Percentiles rank a stretch among this genome's conserved stretches.
phyloP scores from a whole-genome alignment of 2,888 invertebrate genomes.

The Philopedon plagiatum region DNA sequence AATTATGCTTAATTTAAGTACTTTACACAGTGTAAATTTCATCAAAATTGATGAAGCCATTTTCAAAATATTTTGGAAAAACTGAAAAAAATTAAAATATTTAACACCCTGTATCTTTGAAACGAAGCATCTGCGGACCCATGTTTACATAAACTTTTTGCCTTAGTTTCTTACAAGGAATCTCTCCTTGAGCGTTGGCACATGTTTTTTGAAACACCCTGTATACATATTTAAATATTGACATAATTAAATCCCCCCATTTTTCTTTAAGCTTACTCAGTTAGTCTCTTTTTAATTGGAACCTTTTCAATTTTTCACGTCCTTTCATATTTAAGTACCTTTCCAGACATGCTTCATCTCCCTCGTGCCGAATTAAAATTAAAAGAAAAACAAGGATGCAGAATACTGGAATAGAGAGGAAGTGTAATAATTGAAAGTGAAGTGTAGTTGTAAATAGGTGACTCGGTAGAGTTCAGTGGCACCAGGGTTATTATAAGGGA shows the following conservation, averaged over 20 bases:
- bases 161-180: too few relatives aligned
- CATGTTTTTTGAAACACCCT: too few relatives aligned
- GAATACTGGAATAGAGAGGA: conserved; percentile 48
- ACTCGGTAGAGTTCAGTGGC: conserved; percentile 63
- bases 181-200: too few relatives aligned
- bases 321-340: not conserved
- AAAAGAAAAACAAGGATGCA: not conserved
- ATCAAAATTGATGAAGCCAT: too few relatives aligned
- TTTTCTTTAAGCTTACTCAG: not conserved
- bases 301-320: not conserved
- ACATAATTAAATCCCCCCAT: not conserved
- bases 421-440: conserved; percentile 59
- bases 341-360: not conserved
- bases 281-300: not conserved
- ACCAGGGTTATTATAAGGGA: conserved; percentile 62
- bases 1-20: too few relatives aligned
- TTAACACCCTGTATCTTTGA: too few relatives aligned
- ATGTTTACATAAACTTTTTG: too few relatives aligned
- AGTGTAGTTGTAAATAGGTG: conserved; percentile 62
- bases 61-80: too few relatives aligned
- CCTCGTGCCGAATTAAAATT: not conserved
- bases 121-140: too few relatives aligned
- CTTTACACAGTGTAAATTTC: too few relatives aligned
- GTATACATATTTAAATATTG: too few relatives aligned
- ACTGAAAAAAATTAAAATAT: too few relatives aligned